Base-by-base conservation (phyloP, 2,888 invertebrate genomes). In the Conchocele bisecta region DNA sequence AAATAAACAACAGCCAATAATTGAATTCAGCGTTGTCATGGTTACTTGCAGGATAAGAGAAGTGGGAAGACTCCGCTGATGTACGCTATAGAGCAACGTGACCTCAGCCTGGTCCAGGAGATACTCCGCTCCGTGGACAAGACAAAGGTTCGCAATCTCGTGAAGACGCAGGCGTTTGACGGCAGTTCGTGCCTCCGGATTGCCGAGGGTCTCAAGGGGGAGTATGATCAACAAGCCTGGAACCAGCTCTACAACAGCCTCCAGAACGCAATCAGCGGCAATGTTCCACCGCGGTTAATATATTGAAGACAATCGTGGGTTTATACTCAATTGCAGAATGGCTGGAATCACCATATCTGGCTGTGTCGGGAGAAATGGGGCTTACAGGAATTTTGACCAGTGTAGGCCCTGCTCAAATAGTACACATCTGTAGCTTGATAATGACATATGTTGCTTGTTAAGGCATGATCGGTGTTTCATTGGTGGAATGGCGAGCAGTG, bases 31-130 rank as follows among this genome's bases (percentile, higher is more conserved):
- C n/a, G n/a, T n/a, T n/a, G n/a, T n/a, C n/a, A n/a, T n/a, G n/a
- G n/a, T n/a, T n/a, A n/a, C 56, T 81, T 59, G 7, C 72, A 87
- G 87, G 85, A 83, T 39, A 85, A 86, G 65, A 85, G 86, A 70
- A 87, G 82, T 80, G 88, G 88, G 4, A 86, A 86, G 54, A 88
- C 88, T 2, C 85, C 87, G 1, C 63, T 88, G 26, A 87, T 87
- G 87, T 87, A 86, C 63, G 86, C 87, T 0, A 79, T 88, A 35
- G 87, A 88, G 65, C 80, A 83, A 13, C 70, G 81, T 24, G 83
- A 85, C 69, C 56, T 78, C 13, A 57, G 57, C 13, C 65, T 88
- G 6, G 83, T 88, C 0, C 83, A 86, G 60, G 75, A 70, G 15
- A 82, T 83, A 29, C 65, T 87, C 39, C 61, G 61, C 7, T 57